Conservation (phyloP, 2,888 invertebrate genomes). For the Spodoptera littoralis region DNA sequence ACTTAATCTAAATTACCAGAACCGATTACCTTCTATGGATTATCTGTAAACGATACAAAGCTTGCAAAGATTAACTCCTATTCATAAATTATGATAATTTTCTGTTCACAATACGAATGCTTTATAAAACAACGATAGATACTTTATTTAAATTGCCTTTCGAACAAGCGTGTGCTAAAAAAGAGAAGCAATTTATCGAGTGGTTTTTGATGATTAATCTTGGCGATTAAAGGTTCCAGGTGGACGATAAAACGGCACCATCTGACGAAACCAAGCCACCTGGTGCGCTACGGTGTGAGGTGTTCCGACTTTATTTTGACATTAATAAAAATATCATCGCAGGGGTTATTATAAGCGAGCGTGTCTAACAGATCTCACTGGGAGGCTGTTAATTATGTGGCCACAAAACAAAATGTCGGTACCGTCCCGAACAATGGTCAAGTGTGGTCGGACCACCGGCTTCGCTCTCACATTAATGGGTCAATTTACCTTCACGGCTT, state of each 20-base stretch:
- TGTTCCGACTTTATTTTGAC: slow-evolving; percentile 84
- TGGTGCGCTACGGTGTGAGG: slow-evolving; percentile 73
- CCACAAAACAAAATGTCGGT: slow-evolving; percentile 85
- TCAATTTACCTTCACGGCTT: slow-evolving; percentile 71
- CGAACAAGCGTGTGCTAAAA: not conserved
- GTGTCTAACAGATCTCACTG: slow-evolving; percentile 87
- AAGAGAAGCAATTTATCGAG: not conserved
- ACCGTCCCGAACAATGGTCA: slow-evolving; percentile 81
- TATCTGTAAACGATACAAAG: slow-evolving; percentile 38
- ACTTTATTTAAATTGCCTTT: too few relatives aligned
- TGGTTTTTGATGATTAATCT: slow-evolving; percentile 7
- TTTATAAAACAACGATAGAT: slow-evolving; percentile 3
- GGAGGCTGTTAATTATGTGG: slow-evolving; percentile 87
- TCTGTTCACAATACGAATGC: slow-evolving; percentile 10
- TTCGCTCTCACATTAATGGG: slow-evolving; percentile 65
- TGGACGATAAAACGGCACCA: slow-evolving; percentile 15
- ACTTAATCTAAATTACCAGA: slow-evolving; percentile 25
- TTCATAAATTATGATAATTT: slow-evolving; percentile 42
- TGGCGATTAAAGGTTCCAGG: slow-evolving; percentile 5
- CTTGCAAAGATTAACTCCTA: slow-evolving; percentile 33
- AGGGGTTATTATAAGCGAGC: slow-evolving; percentile 86
- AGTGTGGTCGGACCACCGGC: slow-evolving; percentile 85
- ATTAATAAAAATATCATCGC: slow-evolving; percentile 89
- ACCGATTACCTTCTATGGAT: slow-evolving; percentile 31
- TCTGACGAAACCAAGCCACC: slow-evolving; percentile 20